Conservation (phyloP, 2,888 invertebrate genomes). For the Pristionchus entomophagus region DNA sequence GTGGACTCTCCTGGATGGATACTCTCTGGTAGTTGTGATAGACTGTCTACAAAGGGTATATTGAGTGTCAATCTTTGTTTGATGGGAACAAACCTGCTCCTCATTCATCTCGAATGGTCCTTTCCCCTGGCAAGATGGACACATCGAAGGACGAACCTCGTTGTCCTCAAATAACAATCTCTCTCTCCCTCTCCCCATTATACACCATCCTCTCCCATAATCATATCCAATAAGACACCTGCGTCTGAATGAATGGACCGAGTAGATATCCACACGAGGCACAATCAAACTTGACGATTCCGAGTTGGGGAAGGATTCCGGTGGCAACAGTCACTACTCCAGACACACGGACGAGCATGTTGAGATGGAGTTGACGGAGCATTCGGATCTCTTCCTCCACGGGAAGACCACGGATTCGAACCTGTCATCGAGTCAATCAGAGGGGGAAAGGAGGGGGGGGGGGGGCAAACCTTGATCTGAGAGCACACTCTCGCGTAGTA, state of each 20-base stretch:
- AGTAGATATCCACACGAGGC: slow-evolving; percentile 93
- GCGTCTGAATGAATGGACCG: slow-evolving; percentile 95
- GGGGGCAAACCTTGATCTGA: slow-evolving; percentile 82
- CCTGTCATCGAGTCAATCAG: slow-evolving; percentile 76
- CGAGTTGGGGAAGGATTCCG: slow-evolving; percentile 92
- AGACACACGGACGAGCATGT: slow-evolving; percentile 91
- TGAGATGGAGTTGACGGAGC: slow-evolving; percentile 85
- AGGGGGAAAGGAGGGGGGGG: too few relatives aligned
- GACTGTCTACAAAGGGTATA: slow-evolving; percentile 84
- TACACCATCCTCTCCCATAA: slow-evolving; percentile 74
- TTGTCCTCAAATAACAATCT: slow-evolving; percentile 75
- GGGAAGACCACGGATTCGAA: slow-evolving; percentile 93
- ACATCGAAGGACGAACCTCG: slow-evolving; percentile 95
- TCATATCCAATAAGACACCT: slow-evolving; percentile 77
- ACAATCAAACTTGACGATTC: slow-evolving; percentile 96
- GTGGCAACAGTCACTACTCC: slow-evolving; percentile 97
- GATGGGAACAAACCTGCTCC: slow-evolving; percentile 85
- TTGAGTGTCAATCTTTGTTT: neutral
- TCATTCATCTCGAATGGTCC: slow-evolving; percentile 98
- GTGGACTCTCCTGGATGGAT: slow-evolving; percentile 96
- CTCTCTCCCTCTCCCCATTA: neutral
- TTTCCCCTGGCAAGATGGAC: slow-evolving; percentile 96
- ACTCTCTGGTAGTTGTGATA: slow-evolving; percentile 98
- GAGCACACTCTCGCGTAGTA: slow-evolving; percentile 94
- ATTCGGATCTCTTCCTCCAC: slow-evolving; percentile 95